Base-by-base conservation (phyloP, 2,113 vertebrate genomes). In the Cochlearius cochlearius region DNA sequence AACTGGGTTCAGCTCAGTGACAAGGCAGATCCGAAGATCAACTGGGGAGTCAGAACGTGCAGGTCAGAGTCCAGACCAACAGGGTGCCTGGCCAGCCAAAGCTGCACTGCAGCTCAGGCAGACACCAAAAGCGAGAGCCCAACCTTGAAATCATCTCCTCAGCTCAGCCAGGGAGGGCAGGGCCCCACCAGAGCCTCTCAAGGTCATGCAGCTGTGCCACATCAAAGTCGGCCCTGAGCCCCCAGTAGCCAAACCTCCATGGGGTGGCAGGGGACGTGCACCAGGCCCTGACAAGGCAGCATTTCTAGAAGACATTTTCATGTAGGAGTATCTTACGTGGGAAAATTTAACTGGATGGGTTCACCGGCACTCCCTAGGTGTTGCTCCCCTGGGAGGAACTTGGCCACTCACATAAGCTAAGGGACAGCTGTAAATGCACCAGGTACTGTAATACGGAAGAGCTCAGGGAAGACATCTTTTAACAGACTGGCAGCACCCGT, bases 321-420 rank as follows among this genome's bases (percentile, higher is more conserved):
- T 1, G 8, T 4, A 58, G 27, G 10, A 78, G 34, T 45, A 36
- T 32, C 34, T 45, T 8, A 52, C 5, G 8, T 6, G 6, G 53
- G 12, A 88, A 60, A 47, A 72, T 36, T 38, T 66, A 71, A 50
- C 11, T 14, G 45, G 21, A 32, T 43, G 18, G 21, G 26, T 41
- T 67, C 0, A 0, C 52, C 9, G 7, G 23, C 3, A 2, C 11
- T 66, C 12, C 21, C 23, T 21, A 53, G 10, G 14, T 5, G 0
- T 23, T 23, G 7, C 25, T 88, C 18, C 30, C 53, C 45, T 9
- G 3, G 34, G 34, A 58, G 13, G 16, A 55, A 27, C 39, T 27
- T n/a, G n/a, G 53, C 29, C 45, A 32, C 38, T 34, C 3, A 0
- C 50, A 14, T 20, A n/a, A 67, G 29, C 34, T 47, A 53, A 53